These are phyloP conservation scores for Nyctibius bracteatus DNA, from an alignment of 2,113 vertebrate species.

Conservation along the genomic window DNA sequence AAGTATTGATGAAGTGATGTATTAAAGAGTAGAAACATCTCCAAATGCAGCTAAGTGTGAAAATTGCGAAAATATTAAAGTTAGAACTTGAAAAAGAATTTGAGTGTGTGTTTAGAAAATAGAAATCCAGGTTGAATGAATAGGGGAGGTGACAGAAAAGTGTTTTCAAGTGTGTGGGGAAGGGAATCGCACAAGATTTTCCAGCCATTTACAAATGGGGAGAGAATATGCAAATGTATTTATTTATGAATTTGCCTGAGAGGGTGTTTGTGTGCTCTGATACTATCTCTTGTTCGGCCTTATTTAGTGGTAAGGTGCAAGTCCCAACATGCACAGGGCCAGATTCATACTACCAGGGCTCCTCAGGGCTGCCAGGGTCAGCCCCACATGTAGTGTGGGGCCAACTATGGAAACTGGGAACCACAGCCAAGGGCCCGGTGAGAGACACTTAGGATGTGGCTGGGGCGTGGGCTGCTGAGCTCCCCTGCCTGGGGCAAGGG, in stretches of 20 bases:
- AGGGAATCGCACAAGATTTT: background rate
- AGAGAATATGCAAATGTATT: background rate
- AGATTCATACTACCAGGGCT: fast-evolving
- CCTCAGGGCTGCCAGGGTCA: background rate
- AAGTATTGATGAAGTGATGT: background rate
- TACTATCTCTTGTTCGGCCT: background rate
- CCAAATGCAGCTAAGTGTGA: background rate
- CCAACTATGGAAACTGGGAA: background rate
- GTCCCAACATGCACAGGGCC: background rate
- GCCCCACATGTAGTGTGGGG: fast-evolving
- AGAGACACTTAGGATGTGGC: fast-evolving
- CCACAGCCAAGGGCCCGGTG: background rate
- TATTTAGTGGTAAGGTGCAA: background rate
- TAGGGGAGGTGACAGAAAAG: background rate
- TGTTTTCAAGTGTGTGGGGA: background rate
- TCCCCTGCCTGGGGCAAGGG: background rate
- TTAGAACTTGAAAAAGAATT: background rate
- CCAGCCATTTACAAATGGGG: background rate
- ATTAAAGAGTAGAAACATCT: background rate
- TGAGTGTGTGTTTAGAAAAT: background rate
- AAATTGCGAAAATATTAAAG: background rate
- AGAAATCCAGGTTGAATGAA: background rate
- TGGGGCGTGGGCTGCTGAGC: background rate
- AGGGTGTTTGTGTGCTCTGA: background rate
- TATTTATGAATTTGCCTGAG: background rate